Base-by-base conservation (phyloP, 2,797 vertebrate genomes). In the Myotis pilosus region DNA sequence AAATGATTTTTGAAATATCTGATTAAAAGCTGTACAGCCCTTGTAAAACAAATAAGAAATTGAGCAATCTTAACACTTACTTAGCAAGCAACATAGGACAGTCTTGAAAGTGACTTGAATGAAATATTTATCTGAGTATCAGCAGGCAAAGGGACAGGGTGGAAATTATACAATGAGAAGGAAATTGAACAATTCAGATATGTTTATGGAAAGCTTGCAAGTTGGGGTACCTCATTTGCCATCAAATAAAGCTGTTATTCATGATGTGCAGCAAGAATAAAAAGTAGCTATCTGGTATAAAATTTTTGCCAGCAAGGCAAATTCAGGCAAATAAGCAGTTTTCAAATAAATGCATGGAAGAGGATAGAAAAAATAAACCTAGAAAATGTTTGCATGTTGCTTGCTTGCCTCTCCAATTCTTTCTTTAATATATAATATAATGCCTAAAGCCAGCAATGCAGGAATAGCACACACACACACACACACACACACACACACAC, bases 171-270 rank as follows among this genome's bases (percentile, higher is more conserved):
- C 96, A 98, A 98, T 95, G 64, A 97, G 91, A 97, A 97, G 96
- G 97, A 98, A 98, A 98, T 97, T 98, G 98, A 98, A 98, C 97
- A 97, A 98, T 98, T 98, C 97, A 97, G 96, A 97, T 98, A 96
- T 94, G 96, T 97, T 98, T 98, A 97, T 97, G 89, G 95, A 98
- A 98, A 98, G 91, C 95, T 96, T 96, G 97, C 87, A 97, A 97
- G 96, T 97, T 95, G 96, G 92, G 93, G 87, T 94, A 98, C 98
- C 97, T 98, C 96, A 98, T 97, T 98, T 98, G 96, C 92, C 90
- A 97, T 94, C 89, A 98, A 97, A 97, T 97, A 98, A 97, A 98
- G 94, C 94, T 97, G 89, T 97, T 98, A 97, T 97, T 98, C 94
- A 95, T 96, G 95, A 97, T 82, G 79, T 97, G 94, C 53, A 95